phyloP scores from a whole-genome alignment of 2,113 vertebrate genomes.

The Xenopus laevis region DNA sequence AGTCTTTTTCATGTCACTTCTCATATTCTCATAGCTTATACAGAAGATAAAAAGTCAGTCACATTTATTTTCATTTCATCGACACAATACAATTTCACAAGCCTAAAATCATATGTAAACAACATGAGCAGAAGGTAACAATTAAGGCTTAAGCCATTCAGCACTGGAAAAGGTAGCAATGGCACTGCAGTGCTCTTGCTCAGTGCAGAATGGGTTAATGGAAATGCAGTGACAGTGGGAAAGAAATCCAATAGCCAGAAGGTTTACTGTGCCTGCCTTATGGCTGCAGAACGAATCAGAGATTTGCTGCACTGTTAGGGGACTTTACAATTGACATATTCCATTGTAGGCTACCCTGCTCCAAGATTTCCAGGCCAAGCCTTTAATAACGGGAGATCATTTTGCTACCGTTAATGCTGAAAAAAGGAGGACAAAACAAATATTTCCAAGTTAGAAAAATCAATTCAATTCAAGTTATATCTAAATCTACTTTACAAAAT shows the following conservation, averaged over 20 bases:
- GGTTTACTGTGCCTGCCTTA: constrained; percentile 27
- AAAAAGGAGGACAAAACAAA: constrained; percentile 50
- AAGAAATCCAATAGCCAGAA: constrained; percentile 21
- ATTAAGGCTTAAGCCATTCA: constrained; percentile 38
- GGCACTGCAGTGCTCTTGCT: background rate
- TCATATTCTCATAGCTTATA: constrained; percentile 29
- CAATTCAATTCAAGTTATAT: constrained; percentile 22
- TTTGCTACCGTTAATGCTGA: constrained; percentile 76
- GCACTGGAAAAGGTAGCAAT: constrained; percentile 7
- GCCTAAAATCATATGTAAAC: constrained; percentile 64
- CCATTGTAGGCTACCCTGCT: constrained; percentile 58
- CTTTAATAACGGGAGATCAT: constrained; percentile 72
- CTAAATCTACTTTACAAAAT: constrained; percentile 12
- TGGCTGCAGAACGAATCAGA: background rate
- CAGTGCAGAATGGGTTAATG: constrained; percentile 7
- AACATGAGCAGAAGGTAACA: constrained; percentile 38
- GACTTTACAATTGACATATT: constrained; percentile 17
- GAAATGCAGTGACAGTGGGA: constrained; percentile 13
- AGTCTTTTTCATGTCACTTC: background rate
- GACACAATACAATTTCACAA: constrained; percentile 54
- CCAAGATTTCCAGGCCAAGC: constrained; percentile 71
- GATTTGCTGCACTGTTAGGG: constrained; percentile 17
- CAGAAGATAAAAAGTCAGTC: constrained; percentile 29
- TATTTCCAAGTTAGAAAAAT: constrained; percentile 35
- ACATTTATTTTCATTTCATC: constrained; percentile 53